These are phyloP conservation scores for Microcebus murinus DNA, from an alignment of 2,113 vertebrate genomes.

Conservation along the genomic window DNA sequence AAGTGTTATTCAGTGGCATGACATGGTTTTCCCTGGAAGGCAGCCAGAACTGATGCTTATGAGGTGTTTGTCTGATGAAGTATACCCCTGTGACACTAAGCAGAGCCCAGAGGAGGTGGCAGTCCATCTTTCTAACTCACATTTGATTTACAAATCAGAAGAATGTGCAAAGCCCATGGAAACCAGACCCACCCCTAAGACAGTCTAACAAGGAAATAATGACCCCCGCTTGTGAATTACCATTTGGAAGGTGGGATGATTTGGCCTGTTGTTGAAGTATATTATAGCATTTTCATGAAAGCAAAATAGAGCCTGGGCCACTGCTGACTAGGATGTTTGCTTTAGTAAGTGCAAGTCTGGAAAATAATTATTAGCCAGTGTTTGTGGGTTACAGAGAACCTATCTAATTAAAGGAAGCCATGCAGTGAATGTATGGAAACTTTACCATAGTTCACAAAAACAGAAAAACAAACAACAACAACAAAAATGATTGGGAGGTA, in stretches of 20 bases:
- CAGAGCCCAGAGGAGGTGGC: slow-evolving; percentile 78
- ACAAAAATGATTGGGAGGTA: neutral
- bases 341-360: slow-evolving; percentile 46
- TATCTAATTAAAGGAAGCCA: slow-evolving; percentile 49
- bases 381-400: neutral
- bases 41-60: slow-evolving; percentile 86
- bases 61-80: slow-evolving; percentile 87
- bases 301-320: neutral
- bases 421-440: slow-evolving; percentile 1
- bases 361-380: slow-evolving; percentile 47
- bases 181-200: slow-evolving; percentile 56
- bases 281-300: slow-evolving; percentile 5
- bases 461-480: neutral
- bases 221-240: neutral
- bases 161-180: slow-evolving; percentile 69
- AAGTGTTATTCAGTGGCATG: slow-evolving; percentile 86
- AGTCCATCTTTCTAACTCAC: slow-evolving; percentile 83
- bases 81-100: slow-evolving; percentile 83
- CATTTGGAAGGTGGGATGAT: neutral
- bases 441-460: neutral
- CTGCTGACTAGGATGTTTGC: neutral
- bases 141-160: slow-evolving; percentile 84
- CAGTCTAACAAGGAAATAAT: neutral
- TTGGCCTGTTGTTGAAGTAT: neutral
- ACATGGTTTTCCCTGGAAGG: slow-evolving; percentile 86